Conservation (phyloP, 2,888 invertebrate genomes). For the Drosophila vallismaia region DNA sequence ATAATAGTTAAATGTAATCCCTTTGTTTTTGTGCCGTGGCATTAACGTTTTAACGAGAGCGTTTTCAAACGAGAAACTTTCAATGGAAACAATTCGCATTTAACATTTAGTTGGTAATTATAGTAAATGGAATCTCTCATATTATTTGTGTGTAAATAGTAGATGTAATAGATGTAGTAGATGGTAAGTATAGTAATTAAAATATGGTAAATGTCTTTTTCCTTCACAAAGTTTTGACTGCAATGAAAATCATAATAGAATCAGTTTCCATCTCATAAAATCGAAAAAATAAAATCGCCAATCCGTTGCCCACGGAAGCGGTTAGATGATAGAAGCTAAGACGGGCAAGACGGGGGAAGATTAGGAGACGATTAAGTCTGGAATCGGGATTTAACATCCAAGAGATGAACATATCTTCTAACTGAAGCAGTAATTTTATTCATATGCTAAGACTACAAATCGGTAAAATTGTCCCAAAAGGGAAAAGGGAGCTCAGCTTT, state of each 20-base stretch:
- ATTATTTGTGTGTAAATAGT: slow-evolving; percentile 11
- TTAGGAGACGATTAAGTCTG: neutral
- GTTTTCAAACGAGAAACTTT: neutral
- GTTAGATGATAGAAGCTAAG: too few species aligned
- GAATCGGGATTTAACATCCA: neutral
- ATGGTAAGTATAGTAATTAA: slow-evolving; percentile 31
- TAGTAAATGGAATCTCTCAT: slow-evolving; percentile 40
- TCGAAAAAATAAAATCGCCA: too few species aligned
- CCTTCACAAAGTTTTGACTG: slow-evolving; percentile 41
- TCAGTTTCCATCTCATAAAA: too few species aligned
- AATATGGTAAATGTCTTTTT: slow-evolving; percentile 68
- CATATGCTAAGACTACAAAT: slow-evolving; percentile 4
- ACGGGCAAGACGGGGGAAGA: neutral
- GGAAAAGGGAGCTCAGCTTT: neutral
- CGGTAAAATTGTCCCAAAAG: slow-evolving; percentile 1
- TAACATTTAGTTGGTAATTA: slow-evolving; percentile 8
- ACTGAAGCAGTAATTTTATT: slow-evolving; percentile 5
- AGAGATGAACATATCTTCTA: neutral
- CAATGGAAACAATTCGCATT: slow-evolving; percentile 5
- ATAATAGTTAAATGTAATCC: slow-evolving; percentile 12
- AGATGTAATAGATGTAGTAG: slow-evolving; percentile 18
- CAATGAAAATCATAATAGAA: slow-evolving; percentile 20
- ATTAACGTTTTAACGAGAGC: too few species aligned
- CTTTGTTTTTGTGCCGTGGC: slow-evolving; percentile 10
- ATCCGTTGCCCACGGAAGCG: too few species aligned